Percentiles rank a stretch among this genome's conserved stretches.
Evolutionary conservation across 2,888 invertebrate genomes (phyloP).

Genomic region (Eupithecia subfuscata): DNA sequence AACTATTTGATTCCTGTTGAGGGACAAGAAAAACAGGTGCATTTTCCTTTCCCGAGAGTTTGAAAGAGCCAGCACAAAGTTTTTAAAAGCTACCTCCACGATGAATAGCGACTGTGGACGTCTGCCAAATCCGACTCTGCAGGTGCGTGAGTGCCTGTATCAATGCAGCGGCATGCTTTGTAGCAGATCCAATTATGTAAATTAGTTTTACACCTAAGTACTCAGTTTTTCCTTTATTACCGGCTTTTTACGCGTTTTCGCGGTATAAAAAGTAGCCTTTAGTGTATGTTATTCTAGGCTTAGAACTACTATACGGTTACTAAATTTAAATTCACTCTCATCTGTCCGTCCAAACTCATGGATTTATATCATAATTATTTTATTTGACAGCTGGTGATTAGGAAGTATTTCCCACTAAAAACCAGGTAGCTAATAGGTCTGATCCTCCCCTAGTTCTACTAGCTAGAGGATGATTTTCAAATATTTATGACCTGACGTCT

Average conservation of each 20-base stretch:
- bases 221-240: neutral
- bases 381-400: no score
- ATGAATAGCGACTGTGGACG: slow-evolving; percentile 4
- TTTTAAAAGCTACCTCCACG: neutral
- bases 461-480: no score
- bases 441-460: no score
- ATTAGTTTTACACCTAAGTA: neutral
- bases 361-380: no score
- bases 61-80: slow-evolving; percentile 5
- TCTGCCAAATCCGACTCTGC: slow-evolving; percentile 7
- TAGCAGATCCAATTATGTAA: neutral
- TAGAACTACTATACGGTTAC: no score
- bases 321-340: no score
- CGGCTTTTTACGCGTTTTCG: neutral
- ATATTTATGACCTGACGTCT: no score
- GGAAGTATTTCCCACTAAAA: no score
- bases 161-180: neutral
- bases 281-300: no score
- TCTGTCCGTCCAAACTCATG: no score
- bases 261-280: no score
- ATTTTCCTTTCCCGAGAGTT: neutral
- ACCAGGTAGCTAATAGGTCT: no score
- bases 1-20: neutral
- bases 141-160: slow-evolving; percentile 1
- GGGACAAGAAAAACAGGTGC: neutral